phyloP scores from a whole-genome alignment of 1,140 invertebrate species.

The Drosophila kanapiae region DNA sequence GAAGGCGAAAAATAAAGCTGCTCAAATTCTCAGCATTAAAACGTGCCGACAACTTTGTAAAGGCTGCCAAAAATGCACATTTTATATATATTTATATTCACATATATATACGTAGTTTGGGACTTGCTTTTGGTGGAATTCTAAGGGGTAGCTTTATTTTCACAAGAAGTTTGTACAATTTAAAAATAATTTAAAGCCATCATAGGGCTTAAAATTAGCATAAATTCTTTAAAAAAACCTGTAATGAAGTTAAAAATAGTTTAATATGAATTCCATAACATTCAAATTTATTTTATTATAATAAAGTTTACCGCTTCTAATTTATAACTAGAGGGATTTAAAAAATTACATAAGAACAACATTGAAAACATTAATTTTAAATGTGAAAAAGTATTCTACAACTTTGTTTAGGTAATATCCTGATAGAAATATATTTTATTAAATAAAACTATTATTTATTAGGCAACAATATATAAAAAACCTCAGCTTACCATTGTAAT shows the following conservation, averaged over 20 bases:
- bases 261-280: neutral
- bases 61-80: conserved; percentile 59
- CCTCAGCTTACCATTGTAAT: too few species aligned
- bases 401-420: accelerated
- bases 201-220: too few species aligned
- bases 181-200: too few species aligned
- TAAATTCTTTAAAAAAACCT: too few species aligned
- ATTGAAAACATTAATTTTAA: neutral
- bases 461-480: neutral
- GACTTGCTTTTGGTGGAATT: conserved; percentile 10
- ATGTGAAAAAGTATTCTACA: neutral
- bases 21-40: conserved; percentile 74
- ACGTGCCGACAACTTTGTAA: conserved; percentile 78
- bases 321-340: neutral
- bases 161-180: neutral
- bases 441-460: neutral
- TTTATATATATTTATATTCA: conserved; percentile 26
- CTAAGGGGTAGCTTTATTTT: neutral
- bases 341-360: neutral
- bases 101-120: conserved; percentile 21
- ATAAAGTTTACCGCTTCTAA: too few species aligned
- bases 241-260: neutral
- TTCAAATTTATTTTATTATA: neutral
- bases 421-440: neutral
- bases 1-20: conserved; percentile 31